These are phyloP conservation scores for Neosilurus mollespiculum DNA, from an alignment of 2,797 vertebrate genomes.

Conservation along the genomic window DNA sequence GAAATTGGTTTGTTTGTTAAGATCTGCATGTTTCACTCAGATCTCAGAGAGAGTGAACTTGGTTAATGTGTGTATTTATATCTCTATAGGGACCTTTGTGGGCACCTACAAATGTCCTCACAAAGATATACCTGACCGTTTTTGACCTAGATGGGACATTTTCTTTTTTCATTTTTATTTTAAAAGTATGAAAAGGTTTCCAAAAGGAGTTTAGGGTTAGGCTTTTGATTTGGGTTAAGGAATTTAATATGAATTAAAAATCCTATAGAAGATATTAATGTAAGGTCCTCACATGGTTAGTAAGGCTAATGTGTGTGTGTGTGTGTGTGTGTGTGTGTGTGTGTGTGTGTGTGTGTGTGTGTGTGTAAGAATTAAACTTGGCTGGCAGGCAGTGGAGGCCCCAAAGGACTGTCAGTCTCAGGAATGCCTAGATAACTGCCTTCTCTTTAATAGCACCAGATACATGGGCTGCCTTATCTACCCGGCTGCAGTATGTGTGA, in stretches of 20 bases:
- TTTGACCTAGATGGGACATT: neutral
- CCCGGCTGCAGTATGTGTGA: conserved; percentile 66
- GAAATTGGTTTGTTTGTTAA: conserved; percentile 7
- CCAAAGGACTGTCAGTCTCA: conserved; percentile 69
- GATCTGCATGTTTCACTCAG: conserved; percentile 16
- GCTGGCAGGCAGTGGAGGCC: conserved; percentile 60
- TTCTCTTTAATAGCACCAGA: conserved; percentile 74
- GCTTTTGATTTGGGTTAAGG: no score
- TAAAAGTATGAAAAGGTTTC: neutral
- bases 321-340: conserved; percentile 7
- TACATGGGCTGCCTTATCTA: conserved; percentile 72
- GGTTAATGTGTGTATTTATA: neutral
- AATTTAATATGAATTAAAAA: neutral
- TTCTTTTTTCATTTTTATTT: neutral
- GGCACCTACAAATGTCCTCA: neutral
- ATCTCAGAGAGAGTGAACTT: conserved; percentile 22
- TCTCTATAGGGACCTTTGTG: neutral
- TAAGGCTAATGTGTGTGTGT: neutral
- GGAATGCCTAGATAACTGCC: conserved; percentile 65
- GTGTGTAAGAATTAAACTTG: conserved; percentile 11
- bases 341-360: neutral
- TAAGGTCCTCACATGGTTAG: neutral
- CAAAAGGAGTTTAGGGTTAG: neutral
- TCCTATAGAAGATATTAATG: neutral
- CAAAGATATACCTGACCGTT: neutral